Base-by-base conservation (phyloP, 2,888 invertebrate species). In the Scaptomyza reducta region DNA sequence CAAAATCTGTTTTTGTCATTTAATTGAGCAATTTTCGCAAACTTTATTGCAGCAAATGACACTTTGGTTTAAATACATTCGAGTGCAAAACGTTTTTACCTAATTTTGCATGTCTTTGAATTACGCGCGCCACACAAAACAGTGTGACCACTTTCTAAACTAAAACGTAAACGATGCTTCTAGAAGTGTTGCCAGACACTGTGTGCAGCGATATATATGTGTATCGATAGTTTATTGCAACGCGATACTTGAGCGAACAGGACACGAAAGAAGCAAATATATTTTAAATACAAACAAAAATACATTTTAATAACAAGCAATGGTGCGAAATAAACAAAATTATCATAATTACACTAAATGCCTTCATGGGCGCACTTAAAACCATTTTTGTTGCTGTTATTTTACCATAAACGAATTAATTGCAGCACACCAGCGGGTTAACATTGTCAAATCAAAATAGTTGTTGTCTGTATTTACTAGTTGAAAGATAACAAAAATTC, bases 21-120 rank as follows among this genome's bases (percentile, higher is more conserved):
- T 58, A 74, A 75, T 70, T 44, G 56, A 58, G 54, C 61, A 75
- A 75, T 74, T 70, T 64, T 55, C 27, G 18, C 40, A 35, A 60
- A 40, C 56, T 49, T 41, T 38, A 57, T 38, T 35, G 47, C 58
- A 50, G 27, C 22, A 46, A 57, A 62, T 62, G 45, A 49, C 10
- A 18, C 42, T 60, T 14, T 14, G 40, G 45, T 40, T 57, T 22
- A 63, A 71, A 61, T 58, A 58, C 66, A n/a, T n/a, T 44, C n/a
- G 31, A 49, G 70, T 29, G 38, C 27, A 61, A 47, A 51, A 27
- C 27, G 31, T 4, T 9, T 22, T 29, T 29, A 14, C 11, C 29
- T 22, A 1, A 7, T n/a, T 14, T 11, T 22, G 50, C 7, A 14
- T 11, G 4, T 13, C 2, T 50, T 50, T 25, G 13, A 50, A 50